phyloP scores from a whole-genome alignment of 1,140 invertebrate genomes.

The Drosophila arizonae region DNA sequence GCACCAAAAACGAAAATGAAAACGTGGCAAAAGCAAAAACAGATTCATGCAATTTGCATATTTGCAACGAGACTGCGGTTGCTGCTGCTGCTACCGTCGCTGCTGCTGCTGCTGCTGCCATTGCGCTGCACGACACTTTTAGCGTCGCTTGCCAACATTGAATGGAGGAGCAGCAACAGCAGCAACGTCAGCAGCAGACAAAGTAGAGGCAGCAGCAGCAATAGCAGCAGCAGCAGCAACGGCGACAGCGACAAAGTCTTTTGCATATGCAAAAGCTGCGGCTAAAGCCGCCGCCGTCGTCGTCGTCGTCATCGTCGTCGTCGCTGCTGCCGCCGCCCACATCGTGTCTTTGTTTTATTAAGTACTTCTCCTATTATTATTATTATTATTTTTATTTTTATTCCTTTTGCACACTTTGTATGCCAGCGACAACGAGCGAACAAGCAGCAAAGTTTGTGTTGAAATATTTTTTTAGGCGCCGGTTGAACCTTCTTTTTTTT shows the following conservation, averaged over 20 bases:
- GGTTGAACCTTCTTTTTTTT: neutral
- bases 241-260: constrained; percentile 6
- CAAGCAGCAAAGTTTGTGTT: constrained; percentile 59
- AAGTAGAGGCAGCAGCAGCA: neutral
- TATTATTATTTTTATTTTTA: constrained; percentile 25
- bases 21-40: constrained; percentile 46
- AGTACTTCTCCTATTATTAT: constrained; percentile 65
- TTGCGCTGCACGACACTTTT: constrained; percentile 48
- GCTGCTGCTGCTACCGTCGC: neutral
- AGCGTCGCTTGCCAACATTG: constrained; percentile 59
- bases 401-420: constrained; percentile 5
- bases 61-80: constrained; percentile 47
- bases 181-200: constrained; percentile 7
- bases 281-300: constrained; percentile 29
- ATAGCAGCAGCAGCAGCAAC: neutral
- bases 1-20: constrained; percentile 21
- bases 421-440: constrained; percentile 15
- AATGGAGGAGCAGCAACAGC: constrained; percentile 20
- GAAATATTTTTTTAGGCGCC: constrained; percentile 58
- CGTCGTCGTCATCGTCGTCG: too few relatives aligned
- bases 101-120: neutral
- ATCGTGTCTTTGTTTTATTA: constrained; percentile 73
- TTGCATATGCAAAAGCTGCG: constrained; percentile 54
- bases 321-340: constrained; percentile 36
- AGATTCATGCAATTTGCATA: constrained; percentile 76